Conservation (phyloP, 1,140 invertebrate species). For the Trachymyrmex cornetzi region DNA sequence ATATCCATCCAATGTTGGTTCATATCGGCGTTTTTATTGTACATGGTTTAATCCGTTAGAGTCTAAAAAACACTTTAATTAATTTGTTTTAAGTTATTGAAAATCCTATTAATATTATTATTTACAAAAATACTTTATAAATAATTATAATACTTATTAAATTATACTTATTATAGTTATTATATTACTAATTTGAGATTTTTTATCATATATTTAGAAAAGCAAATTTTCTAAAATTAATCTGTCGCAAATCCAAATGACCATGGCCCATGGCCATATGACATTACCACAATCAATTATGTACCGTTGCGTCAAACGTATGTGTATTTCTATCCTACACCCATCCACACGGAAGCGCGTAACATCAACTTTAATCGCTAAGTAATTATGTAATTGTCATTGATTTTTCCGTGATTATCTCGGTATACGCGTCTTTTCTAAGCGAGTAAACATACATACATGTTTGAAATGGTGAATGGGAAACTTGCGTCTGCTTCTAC, state of each 20-base stretch:
- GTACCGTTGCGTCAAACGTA: neutral
- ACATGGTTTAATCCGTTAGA: too few relatives aligned
- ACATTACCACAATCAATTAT: constrained; percentile 22
- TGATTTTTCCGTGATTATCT: constrained; percentile 37
- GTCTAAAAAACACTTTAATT: too few relatives aligned
- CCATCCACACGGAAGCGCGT: constrained; percentile 26
- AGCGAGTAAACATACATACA: neutral
- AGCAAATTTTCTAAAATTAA: neutral
- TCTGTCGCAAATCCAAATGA: neutral
- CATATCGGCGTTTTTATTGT: too few relatives aligned
- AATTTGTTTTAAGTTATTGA: neutral
- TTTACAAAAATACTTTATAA: neutral
- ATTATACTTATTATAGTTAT: too few relatives aligned
- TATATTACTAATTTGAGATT: neutral
- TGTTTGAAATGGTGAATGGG: constrained; percentile 16
- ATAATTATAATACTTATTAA: neutral
- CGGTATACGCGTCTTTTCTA: neutral
- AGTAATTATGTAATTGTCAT: constrained; percentile 46
- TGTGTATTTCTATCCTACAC: neutral
- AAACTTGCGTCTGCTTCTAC: neutral
- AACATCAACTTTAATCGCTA: constrained; percentile 38
- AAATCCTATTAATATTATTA: neutral
- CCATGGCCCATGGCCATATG: neutral
- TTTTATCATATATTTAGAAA: neutral
- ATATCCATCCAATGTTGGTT: too few relatives aligned